Base-by-base conservation (phyloP, 2,113 vertebrate genomes). In the Periophthalmus modestus region DNA sequence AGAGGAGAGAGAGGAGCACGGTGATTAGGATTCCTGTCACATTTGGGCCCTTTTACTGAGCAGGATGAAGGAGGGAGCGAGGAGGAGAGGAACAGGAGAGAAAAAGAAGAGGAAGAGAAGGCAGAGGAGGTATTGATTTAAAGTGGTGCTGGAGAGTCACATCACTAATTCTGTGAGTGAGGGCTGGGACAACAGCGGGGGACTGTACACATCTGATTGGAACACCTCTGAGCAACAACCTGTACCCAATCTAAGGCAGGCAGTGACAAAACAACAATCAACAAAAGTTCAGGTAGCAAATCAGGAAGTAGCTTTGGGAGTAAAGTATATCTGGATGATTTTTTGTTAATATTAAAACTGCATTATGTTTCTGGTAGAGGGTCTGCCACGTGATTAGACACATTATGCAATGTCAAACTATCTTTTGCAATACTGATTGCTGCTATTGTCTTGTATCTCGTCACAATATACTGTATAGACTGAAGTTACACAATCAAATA, bases 1-100 rank as follows among this genome's bases (percentile, higher is more conserved):
- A 46, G 36, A 66, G 61, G 23, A 66, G 61, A 80, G 80, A 71
- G 72, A 73, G 62, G 68, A 82, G 77, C 18, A 0, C n/a, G 0
- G 24, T 61, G 77, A 90, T 93, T 92, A 88, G 85, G 82, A 91
- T 91, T 92, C 92, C 82, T 78, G 84, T 92, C 92, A 92, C 92
- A 91, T 71, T 61, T 62, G n/a, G 58, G 82, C 50, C 80, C 84
- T 91, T 89, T 65, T 81, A 84, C 89, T 84, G 88, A 76, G 78
- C 67, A 62, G 78, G 72, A 82, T 36, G 70, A 74, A 54, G 63
- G 72, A 65, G 66, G 0, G 43, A 63, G 16, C 7, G 23, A 33
- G 10, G 24, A 48, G 55, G 36, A 39, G 36, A 39, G 36, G 65
- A 74, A 59, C 55, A 82, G 67, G 74, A 59, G 62, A 81, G 21